phyloP scores from a whole-genome alignment of 2,113 vertebrate genomes.

The Mystacornis crossleyi region DNA sequence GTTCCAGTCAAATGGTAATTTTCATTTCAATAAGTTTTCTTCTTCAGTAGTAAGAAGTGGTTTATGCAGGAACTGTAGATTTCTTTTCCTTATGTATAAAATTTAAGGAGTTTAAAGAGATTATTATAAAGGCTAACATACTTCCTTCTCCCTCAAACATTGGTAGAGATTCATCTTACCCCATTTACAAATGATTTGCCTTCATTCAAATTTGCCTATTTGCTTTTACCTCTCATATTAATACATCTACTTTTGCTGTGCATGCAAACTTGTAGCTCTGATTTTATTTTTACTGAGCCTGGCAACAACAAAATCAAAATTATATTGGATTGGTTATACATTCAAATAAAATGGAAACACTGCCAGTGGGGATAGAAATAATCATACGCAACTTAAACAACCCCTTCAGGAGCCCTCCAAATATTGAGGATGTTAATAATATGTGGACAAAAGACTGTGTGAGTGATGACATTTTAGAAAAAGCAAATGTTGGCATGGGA shows the following conservation, averaged over 20 bases:
- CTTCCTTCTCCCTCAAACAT: background rate
- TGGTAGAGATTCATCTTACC: background rate
- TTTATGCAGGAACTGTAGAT: background rate
- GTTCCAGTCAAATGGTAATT: background rate
- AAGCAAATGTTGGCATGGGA: background rate
- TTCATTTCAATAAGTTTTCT: background rate
- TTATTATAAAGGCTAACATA: background rate
- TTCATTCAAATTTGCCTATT: background rate
- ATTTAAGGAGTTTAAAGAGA: background rate
- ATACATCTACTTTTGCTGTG: background rate
- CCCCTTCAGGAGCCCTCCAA: background rate
- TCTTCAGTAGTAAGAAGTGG: background rate
- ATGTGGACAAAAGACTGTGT: background rate
- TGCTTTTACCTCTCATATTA: background rate
- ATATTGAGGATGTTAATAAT: background rate
- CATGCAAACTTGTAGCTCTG: background rate
- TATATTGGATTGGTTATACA: background rate
- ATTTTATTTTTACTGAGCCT: background rate
- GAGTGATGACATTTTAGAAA: background rate
- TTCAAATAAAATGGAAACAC: background rate
- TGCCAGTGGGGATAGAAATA: background rate
- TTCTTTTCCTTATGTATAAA: background rate
- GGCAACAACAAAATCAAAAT: slow-evolving; percentile 1
- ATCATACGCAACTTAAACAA: background rate
- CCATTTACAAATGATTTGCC: background rate